Evolutionary conservation across 2,888 invertebrate genomes (phyloP).

Genomic region (Pyrrhia umbra): DNA sequence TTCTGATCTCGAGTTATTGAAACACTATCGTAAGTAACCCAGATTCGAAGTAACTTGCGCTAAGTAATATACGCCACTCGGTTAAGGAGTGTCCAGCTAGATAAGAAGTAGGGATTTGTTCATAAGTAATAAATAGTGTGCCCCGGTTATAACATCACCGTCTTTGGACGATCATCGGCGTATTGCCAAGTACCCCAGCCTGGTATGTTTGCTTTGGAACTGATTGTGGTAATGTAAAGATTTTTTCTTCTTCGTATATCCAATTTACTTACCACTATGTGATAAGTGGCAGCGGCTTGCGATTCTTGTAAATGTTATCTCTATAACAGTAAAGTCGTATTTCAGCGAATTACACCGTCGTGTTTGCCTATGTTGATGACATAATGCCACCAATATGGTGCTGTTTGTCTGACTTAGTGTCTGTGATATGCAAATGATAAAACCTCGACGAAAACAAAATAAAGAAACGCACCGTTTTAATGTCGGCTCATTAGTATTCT

Average conservation of each 20-base stretch:
- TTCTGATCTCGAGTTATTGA: constrained; percentile 46
- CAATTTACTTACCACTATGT: constrained; percentile 7
- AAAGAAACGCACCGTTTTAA: constrained; percentile 41
- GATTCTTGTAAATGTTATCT: constrained; percentile 32
- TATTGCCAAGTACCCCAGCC: background rate
- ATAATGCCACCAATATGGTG: constrained; percentile 44
- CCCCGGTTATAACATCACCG: background rate
- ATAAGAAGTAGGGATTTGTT: constrained; percentile 46
- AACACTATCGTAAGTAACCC: constrained; percentile 59
- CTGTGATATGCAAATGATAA: constrained; percentile 53
- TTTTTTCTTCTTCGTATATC: background rate
- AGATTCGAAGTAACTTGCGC: constrained; percentile 41
- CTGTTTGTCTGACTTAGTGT: constrained; percentile 57
- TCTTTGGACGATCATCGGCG: background rate
- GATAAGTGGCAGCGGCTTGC: constrained; percentile 17
- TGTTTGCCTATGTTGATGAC: constrained; percentile 55
- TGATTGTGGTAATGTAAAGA: constrained; percentile 2
- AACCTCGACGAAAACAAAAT: constrained; percentile 53
- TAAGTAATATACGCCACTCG: constrained; percentile 49
- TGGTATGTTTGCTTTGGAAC: background rate
- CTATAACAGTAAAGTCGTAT: constrained; percentile 19
- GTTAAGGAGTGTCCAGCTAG: constrained; percentile 54
- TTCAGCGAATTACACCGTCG: constrained; percentile 20
- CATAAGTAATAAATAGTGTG: background rate
- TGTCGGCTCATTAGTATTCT: constrained; percentile 60